phyloP scores from a whole-genome alignment of 2,113 vertebrate genomes.

The Nestor notabilis region DNA sequence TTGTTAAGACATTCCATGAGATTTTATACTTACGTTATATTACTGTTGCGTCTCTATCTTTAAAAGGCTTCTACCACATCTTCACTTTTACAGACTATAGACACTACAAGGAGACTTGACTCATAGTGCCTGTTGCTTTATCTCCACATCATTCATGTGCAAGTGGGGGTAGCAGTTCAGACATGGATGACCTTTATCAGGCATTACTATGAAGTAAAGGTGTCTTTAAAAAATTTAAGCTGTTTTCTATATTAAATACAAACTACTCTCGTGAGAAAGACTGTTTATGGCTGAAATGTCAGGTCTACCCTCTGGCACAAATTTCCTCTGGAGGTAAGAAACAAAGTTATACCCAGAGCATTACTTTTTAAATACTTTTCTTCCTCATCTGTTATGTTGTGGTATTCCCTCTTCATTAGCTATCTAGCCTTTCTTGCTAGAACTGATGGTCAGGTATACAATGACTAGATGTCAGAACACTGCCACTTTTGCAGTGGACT shows the following conservation, averaged over 20 bases:
- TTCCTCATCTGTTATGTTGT: not conserved
- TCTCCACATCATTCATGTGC: not conserved
- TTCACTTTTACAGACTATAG: not conserved
- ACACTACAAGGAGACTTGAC: not conserved
- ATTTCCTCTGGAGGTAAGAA: not conserved
- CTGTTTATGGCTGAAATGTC: not conserved
- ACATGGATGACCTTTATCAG: not conserved
- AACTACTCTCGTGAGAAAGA: not conserved
- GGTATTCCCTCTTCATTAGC: not conserved
- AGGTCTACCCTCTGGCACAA: not conserved
- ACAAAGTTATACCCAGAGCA: not conserved
- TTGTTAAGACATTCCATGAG: not conserved
- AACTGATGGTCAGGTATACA: not conserved
- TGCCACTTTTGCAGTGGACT: not conserved
- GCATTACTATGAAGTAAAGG: not conserved
- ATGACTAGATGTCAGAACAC: rapidly evolving
- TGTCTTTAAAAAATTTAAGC: not conserved
- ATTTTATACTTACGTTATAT: not conserved
- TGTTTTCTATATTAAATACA: not conserved
- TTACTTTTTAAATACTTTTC: not conserved
- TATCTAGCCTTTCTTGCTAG: not conserved
- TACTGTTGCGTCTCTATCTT: not conserved
- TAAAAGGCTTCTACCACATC: not conserved
- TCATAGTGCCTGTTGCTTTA: not conserved
- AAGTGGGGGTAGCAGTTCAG: not conserved